Base-by-base conservation (phyloP, 2,888 invertebrate genomes). In the Operophtera brumata region DNA sequence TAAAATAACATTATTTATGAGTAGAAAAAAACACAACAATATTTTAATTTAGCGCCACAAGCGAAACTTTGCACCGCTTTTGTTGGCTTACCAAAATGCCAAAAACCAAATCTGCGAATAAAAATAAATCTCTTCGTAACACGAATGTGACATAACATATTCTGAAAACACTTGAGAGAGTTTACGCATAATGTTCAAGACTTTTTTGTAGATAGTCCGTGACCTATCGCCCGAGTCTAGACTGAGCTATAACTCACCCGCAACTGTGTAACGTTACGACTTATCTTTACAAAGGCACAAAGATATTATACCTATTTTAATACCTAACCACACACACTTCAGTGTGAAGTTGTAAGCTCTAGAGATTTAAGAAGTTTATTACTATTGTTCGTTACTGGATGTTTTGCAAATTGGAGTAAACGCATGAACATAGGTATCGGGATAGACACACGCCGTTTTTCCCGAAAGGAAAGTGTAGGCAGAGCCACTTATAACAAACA, bases 171-270 rank as follows among this genome's bases (percentile, higher is more conserved):
- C 28, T 43, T 47, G 46, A 39, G 39, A 47, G 26, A 43, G 39
- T 35, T 45, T 47, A 37, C 37, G 42, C 39, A 13, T 47, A 42
- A 53, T 55, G 12, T 45, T 35, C 37, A 20, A 40, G 37, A 46
- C 14, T 35, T 43, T 36, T 52, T 49, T 40, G n/a, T 32, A 30
- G 49, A 59, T 39, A 55, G 57, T 32, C 55, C 47, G 53, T 61
- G 58, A 63, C 61, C 61, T 35, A 48, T 43, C 32, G 32, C 56
- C 28, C 53, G 14, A 42, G 61, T 59, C 63, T 60, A 58, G 59
- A 57, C 57, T 51, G 5, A 13, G 37, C 40, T 43, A 54, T 63
- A 59, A 61, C 61, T 63, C 57, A 61, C 50, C 57, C 34, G 57
- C 47, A 52, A 57, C 47, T 34, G 37, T 56, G 55, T 54, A 57